Percentiles rank a stretch among this genome's conserved stretches.
Conservation (phyloP, 2,888 invertebrate species). For the Drosophila formosana region DNA sequence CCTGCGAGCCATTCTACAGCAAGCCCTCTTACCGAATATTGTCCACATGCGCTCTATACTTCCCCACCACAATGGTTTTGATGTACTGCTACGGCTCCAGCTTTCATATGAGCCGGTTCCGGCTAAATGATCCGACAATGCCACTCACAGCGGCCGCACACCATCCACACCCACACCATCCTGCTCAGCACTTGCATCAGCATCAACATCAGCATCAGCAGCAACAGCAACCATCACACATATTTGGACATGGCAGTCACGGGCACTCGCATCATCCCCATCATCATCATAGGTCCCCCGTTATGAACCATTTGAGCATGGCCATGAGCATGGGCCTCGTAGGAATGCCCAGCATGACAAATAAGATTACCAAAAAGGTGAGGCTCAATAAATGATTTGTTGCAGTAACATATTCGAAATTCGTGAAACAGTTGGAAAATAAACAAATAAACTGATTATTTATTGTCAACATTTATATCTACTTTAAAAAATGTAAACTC, state of each 20-base stretch:
- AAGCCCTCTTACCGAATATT: constrained; percentile 90
- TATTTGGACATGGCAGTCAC: constrained; percentile 56
- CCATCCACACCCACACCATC: constrained; percentile 81
- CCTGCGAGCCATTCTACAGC: constrained; percentile 95
- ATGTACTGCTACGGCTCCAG: constrained; percentile 97
- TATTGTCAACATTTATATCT: background rate
- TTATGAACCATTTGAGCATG: constrained; percentile 84
- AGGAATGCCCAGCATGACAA: constrained; percentile 78
- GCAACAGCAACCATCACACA: constrained; percentile 50
- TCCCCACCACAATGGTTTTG: constrained; percentile 95
- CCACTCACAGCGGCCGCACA: constrained; percentile 85
- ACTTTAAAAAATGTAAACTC: too few relatives aligned
- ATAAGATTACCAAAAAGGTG: constrained; percentile 84
- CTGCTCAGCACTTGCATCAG: constrained; percentile 58
- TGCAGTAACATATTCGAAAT: background rate
- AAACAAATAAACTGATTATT: too few relatives aligned
- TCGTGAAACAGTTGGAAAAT: too few relatives aligned
- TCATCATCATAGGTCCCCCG: constrained; percentile 76
- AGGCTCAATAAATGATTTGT: constrained; percentile 9
- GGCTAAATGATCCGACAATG: constrained; percentile 86
- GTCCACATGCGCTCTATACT: constrained; percentile 94
- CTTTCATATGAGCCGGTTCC: constrained; percentile 93
- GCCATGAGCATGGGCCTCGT: constrained; percentile 84
- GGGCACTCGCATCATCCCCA: constrained; percentile 65
- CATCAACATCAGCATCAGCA: constrained; percentile 72